Conservation (phyloP, 2,797 vertebrate genomes). For the Pithecia hirsuta region DNA sequence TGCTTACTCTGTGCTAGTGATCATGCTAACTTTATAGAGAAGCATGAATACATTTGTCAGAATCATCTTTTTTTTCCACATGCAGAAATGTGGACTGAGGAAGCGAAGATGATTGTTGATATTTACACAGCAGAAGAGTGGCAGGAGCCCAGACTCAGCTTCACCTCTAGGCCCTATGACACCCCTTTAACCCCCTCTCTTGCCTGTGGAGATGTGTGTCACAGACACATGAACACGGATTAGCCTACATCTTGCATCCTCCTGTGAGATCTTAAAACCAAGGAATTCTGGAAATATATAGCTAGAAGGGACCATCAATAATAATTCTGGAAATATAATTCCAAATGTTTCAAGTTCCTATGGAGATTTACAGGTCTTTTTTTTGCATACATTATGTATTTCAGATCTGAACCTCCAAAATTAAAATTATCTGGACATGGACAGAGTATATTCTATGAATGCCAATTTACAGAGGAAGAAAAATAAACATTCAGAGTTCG, state of each 20-base stretch:
- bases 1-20: background rate
- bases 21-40: background rate
- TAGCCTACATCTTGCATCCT: background rate
- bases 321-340: background rate
- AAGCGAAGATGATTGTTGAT: background rate
- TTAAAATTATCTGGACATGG: background rate
- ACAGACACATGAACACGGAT: background rate
- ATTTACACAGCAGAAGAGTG: background rate
- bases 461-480: background rate
- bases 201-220: background rate
- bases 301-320: background rate
- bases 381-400: background rate
- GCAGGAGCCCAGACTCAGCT: background rate
- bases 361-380: background rate
- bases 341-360: background rate
- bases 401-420: background rate
- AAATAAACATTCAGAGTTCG: background rate
- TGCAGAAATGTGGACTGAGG: background rate
- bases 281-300: background rate
- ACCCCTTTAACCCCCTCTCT: background rate
- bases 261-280: background rate
- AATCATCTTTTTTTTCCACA: background rate
- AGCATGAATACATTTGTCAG: background rate
- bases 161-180: fast-evolving
- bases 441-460: background rate